Evolutionary conservation across 2,797 vertebrate genomes (phyloP), one percentile per base, ranked within the genome.

Genomic region (Columba guinea): DNA sequence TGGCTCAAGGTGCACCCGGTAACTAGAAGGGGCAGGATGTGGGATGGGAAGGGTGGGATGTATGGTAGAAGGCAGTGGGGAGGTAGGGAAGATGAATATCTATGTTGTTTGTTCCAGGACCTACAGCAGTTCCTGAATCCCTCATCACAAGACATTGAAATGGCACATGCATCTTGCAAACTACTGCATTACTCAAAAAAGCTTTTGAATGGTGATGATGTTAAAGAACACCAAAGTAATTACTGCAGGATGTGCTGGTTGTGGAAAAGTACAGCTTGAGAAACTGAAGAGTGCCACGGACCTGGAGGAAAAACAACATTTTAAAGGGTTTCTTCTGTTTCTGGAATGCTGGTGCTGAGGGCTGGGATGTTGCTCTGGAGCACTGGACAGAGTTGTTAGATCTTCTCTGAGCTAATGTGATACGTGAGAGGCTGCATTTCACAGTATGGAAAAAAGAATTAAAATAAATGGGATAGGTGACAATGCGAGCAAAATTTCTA

Each of bases 91-190:
- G 18, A 24, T 32, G 9, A 82, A 52, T 44, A 64, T 30, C 34
- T 7, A 4, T 22, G 21, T 4, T 44, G 4, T 15, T 75, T 87
- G 69, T 26, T 8, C 11, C 6, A 53, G 51, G 30, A 75, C 24
- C 41, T 30, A 22, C 7, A 27, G 16, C 0, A 0, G 26, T 27
- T 91, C 21, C n/a, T 13, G 5, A 20, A 16, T 63, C 8, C 9
- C 27, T 78, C 4, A 1, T 53, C 63, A 79, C n/a, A 56, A 56
- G 59, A 24, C 23, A 7, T 10, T 46, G 68, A 76, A 76, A 49
- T 18, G 30, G 56, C 27, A 35, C 7, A 0, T 6, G 6, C 11
- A 5, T 53, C 55, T 58, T 79, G 56, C 34, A 52, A 44, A 28
- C 13, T 21, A 26, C 53, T 44, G 21, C 22, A 12, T 63, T 51